A percentile compares a stretch with the other conserved stretches of the same genome.
Evolutionary conservation across 2,797 vertebrate species (phyloP).

Genomic region (Emydoidea blandingii): DNA sequence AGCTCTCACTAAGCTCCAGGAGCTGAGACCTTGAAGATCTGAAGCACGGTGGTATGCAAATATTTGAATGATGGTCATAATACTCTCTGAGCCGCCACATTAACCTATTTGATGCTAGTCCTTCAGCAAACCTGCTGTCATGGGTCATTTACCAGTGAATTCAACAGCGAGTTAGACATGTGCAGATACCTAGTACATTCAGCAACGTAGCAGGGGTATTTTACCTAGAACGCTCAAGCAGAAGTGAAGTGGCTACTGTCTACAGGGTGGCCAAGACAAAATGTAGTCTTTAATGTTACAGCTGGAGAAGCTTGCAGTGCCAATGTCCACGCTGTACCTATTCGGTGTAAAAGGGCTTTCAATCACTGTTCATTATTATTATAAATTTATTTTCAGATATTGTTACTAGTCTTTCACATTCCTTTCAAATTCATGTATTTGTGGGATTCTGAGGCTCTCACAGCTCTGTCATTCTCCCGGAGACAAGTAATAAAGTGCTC

Average conservation of each 20-base stretch:
- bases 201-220: background rate
- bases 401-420: background rate
- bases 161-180: background rate
- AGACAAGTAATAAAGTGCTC: conserved; percentile 33
- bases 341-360: background rate
- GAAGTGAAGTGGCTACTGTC: background rate
- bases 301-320: background rate
- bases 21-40: background rate
- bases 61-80: background rate
- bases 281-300: background rate
- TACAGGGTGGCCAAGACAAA: background rate
- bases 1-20: background rate
- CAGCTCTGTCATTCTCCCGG: conserved; percentile 33
- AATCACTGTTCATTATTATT: background rate
- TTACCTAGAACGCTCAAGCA: background rate
- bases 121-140: background rate
- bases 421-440: background rate
- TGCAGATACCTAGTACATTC: background rate
- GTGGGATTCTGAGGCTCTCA: conserved; percentile 29
- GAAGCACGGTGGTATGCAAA: too few relatives aligned
- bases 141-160: background rate
- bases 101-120: background rate
- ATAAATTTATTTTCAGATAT: background rate
- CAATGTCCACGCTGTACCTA: background rate
- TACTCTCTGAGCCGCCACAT: background rate